Conservation (phyloP, 2,113 vertebrate genomes). For the Polypterus senegalus region DNA sequence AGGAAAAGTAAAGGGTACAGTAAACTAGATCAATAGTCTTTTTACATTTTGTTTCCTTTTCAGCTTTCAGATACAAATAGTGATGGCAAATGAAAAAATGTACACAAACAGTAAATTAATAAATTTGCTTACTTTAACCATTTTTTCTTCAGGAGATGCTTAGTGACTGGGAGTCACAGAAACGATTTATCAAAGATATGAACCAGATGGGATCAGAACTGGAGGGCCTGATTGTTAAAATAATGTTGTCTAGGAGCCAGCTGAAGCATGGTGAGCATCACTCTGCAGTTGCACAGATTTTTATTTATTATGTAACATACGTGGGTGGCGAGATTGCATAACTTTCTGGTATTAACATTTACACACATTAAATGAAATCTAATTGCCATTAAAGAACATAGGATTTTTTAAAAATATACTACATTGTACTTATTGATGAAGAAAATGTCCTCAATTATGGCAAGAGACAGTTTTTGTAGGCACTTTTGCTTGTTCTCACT, state of each 20-base stretch:
- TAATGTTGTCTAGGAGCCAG: conserved; percentile 70
- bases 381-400: too few relatives aligned
- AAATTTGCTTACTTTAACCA: not conserved
- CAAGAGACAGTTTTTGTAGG: too few relatives aligned
- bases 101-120: not conserved
- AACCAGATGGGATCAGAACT: conserved; percentile 67
- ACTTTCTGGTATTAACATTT: too few relatives aligned
- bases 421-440: too few relatives aligned
- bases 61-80: conserved; percentile 13
- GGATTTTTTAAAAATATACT: too few relatives aligned
- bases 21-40: not conserved
- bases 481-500: conserved; percentile 36
- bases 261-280: conserved; percentile 48
- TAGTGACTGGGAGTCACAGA: conserved; percentile 69
- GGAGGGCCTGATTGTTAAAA: conserved; percentile 77
- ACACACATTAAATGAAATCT: too few relatives aligned
- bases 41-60: not conserved
- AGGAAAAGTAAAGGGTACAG: too few relatives aligned
- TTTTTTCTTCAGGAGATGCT: conserved; percentile 55
- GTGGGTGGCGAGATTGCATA: too few relatives aligned
- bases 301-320: too few relatives aligned
- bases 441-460: too few relatives aligned
- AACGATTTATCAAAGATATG: conserved; percentile 65
- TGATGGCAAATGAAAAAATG: not conserved
- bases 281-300: too few relatives aligned